Evolutionary conservation across 1,140 invertebrate species (phyloP).

Genomic region (Sinella curviseta): DNA sequence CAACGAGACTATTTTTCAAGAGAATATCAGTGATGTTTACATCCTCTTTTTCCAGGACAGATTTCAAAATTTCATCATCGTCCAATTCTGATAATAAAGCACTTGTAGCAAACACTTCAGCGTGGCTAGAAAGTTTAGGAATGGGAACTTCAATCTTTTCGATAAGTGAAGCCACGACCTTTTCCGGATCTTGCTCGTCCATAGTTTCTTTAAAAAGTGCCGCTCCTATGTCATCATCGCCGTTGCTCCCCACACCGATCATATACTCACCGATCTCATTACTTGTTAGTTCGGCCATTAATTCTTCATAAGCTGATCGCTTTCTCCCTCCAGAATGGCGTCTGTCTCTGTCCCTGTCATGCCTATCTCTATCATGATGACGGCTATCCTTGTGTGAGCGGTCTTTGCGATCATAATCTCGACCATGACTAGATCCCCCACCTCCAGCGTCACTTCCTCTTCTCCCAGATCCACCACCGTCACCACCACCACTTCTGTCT

Average conservation of each 20-base stretch:
- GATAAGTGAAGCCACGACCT: neutral
- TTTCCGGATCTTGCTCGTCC: slow-evolving; percentile 1
- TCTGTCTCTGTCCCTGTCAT: slow-evolving; percentile 21
- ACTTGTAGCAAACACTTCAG: neutral
- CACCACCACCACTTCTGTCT: slow-evolving; percentile 17
- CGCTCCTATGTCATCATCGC: neutral
- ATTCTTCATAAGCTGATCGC: neutral
- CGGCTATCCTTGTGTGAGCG: neutral
- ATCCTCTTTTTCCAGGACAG: slow-evolving; percentile 33
- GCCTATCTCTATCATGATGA: neutral
- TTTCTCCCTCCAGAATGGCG: slow-evolving; percentile 22
- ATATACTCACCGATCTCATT: neutral
- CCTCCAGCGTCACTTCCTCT: neutral
- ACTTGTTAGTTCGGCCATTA: neutral
- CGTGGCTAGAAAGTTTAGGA: neutral
- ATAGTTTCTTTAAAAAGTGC: too few relatives aligned
- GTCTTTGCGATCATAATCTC: slow-evolving; percentile 14
- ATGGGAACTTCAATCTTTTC: neutral
- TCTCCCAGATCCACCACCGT: neutral
- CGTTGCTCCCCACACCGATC: neutral
- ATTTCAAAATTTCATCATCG: slow-evolving; percentile 34
- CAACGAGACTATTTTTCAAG: neutral
- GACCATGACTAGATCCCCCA: slow-evolving; percentile 8
- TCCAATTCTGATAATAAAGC: slow-evolving; percentile 20
- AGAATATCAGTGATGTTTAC: slow-evolving; percentile 26